Evolutionary conservation across 2,888 invertebrate species (phyloP).

Genomic region (Empis livida): DNA sequence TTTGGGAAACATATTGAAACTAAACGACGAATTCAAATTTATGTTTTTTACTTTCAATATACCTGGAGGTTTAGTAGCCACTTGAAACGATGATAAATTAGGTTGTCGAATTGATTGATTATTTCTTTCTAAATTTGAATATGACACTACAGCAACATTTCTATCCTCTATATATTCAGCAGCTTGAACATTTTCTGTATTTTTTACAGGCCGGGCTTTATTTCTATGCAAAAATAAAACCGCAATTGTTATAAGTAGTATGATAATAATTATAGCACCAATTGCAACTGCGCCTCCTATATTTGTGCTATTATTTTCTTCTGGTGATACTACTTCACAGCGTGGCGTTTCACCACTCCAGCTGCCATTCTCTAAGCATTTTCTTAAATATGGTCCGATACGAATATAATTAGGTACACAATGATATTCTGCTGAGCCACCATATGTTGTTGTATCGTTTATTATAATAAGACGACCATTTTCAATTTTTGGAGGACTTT

Average conservation of each 20-base stretch:
- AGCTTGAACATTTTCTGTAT: constrained; percentile 77
- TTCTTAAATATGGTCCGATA: constrained; percentile 67
- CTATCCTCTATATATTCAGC: constrained; percentile 77
- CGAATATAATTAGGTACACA: constrained; percentile 74
- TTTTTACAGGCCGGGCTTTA: constrained; percentile 75
- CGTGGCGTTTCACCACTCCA: constrained; percentile 83
- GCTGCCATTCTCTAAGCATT: constrained; percentile 67
- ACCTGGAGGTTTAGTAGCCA: constrained; percentile 1
- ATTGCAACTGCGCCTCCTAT: constrained; percentile 73
- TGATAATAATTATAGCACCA: constrained; percentile 68
- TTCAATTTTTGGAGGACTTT: constrained; percentile 62
- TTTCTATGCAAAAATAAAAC: constrained; percentile 69
- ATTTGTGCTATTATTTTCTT: constrained; percentile 57
- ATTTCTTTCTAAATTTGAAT: constrained; percentile 64
- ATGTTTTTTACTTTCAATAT: too few species aligned
- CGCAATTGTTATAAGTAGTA: constrained; percentile 63
- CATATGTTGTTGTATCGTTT: constrained; percentile 71
- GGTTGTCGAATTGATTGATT: constrained; percentile 18
- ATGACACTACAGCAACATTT: constrained; percentile 80
- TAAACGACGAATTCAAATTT: too few species aligned
- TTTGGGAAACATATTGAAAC: constrained; percentile 23
- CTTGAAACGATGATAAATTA: neutral
- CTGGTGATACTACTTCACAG: constrained; percentile 59
- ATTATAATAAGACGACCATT: constrained; percentile 78
- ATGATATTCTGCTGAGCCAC: constrained; percentile 78